Conservation (phyloP, 2,888 invertebrate species). For the Chymomyza procnemis region DNA sequence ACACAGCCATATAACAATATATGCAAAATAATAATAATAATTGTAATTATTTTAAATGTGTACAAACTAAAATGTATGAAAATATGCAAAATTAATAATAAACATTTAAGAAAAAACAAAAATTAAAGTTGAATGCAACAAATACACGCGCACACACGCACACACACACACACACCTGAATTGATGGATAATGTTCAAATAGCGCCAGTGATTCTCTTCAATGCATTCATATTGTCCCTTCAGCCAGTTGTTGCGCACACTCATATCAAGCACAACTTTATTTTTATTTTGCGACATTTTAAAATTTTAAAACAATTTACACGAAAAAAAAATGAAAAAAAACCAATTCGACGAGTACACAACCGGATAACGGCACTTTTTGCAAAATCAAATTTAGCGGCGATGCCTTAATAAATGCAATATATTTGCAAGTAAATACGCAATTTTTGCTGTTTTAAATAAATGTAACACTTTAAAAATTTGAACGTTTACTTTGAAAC, state of each 20-base stretch:
- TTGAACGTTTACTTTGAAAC: no score
- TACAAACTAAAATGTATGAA: slow-evolving; percentile 23
- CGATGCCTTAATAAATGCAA: neutral
- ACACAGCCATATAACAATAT: neutral
- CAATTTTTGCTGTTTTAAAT: neutral
- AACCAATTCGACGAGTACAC: neutral
- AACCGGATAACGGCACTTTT: slow-evolving; percentile 1
- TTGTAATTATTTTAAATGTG: neutral
- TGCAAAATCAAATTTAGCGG: neutral
- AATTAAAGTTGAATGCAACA: neutral
- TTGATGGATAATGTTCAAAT: no score
- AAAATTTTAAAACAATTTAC: neutral
- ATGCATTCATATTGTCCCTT: no score
- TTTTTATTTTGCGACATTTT: neutral
- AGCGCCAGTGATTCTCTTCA: no score
- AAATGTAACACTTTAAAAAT: no score
- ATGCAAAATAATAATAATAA: slow-evolving; percentile 13
- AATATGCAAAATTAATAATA: slow-evolving; percentile 7
- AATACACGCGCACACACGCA: neutral
- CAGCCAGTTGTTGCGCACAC: no score
- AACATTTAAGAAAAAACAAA: slow-evolving; percentile 11
- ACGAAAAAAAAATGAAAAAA: neutral
- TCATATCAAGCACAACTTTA: no score
- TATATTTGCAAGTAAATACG: no score
- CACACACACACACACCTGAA: neutral